Conservation (phyloP, 2,888 invertebrate genomes). For the Harpalus rubripes region DNA sequence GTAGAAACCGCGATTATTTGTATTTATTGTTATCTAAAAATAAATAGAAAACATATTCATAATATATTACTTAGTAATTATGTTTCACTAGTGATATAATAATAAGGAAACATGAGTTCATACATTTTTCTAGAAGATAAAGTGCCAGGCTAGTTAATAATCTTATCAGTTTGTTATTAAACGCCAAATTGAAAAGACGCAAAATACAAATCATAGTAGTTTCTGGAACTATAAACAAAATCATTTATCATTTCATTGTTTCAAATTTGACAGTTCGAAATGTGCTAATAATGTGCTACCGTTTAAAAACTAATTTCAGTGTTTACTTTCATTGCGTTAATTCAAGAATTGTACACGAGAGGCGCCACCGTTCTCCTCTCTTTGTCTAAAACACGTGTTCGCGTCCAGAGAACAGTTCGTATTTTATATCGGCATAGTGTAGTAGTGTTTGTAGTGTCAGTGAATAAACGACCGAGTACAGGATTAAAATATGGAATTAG, state of each 20-base stretch:
- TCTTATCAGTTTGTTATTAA: conserved; percentile 12
- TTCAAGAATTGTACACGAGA: conserved; percentile 46
- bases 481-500: conserved; percentile 70
- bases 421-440: conserved; percentile 28
- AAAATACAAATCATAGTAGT: not conserved
- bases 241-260: conserved; percentile 20
- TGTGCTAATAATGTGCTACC: conserved; percentile 19
- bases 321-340: conserved; percentile 23
- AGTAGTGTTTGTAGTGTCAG: conserved; percentile 35
- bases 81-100: conserved; percentile 32
- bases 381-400: conserved; percentile 65
- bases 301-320: conserved; percentile 21
- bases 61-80: conserved; percentile 44
- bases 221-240: not conserved
- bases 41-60: conserved; percentile 30
- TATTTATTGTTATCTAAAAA: conserved; percentile 43
- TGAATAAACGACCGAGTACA: conserved; percentile 3
- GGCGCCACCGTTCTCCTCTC: conserved; percentile 56
- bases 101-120: conserved; percentile 40
- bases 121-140: conserved; percentile 31
- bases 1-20: conserved; percentile 25
- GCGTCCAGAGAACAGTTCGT: conserved; percentile 28
- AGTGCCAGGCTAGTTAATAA: not conserved
- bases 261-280: conserved; percentile 20
- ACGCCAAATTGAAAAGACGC: not conserved